Conservation (phyloP, 2,888 invertebrate species). For the Xanthorhoe spadicearia region DNA sequence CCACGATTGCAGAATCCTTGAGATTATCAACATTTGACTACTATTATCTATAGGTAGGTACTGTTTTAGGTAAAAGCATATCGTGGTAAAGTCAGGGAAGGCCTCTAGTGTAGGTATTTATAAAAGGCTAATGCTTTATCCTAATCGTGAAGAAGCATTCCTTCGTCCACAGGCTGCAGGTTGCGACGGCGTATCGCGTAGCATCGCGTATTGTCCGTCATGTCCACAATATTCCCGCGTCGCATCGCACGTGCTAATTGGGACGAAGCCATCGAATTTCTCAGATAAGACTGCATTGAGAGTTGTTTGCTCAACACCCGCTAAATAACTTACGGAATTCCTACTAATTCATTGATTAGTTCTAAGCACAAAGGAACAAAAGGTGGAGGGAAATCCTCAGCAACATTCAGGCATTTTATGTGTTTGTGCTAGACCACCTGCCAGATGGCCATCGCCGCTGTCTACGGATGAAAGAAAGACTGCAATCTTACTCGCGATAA, state of each 20-base stretch:
- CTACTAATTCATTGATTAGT: slow-evolving; percentile 34
- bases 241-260: slow-evolving; percentile 66
- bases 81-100: not conserved
- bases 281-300: slow-evolving; percentile 41
- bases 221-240: slow-evolving; percentile 46
- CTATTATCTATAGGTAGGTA: no score
- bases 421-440: not conserved
- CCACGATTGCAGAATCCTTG: no score
- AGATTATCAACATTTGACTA: no score
- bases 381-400: slow-evolving; percentile 2
- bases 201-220: slow-evolving; percentile 59
- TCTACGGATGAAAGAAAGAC: not conserved
- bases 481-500: no score
- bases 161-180: slow-evolving; percentile 6
- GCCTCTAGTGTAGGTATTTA: not conserved
- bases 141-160: slow-evolving; percentile 22
- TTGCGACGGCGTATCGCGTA: slow-evolving; percentile 30
- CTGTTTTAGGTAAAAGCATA: no score
- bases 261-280: slow-evolving; percentile 51
- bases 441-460: not conserved
- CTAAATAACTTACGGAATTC: slow-evolving; percentile 38
- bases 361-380: slow-evolving; percentile 14
- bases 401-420: not conserved
- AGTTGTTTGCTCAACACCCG: slow-evolving; percentile 33
- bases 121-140: slow-evolving; percentile 15